Percentiles rank a stretch among this genome's conserved stretches.
These are phyloP conservation scores for Lepus townsendii DNA, from an alignment of 2,797 vertebrate species.

Conservation along the genomic window DNA sequence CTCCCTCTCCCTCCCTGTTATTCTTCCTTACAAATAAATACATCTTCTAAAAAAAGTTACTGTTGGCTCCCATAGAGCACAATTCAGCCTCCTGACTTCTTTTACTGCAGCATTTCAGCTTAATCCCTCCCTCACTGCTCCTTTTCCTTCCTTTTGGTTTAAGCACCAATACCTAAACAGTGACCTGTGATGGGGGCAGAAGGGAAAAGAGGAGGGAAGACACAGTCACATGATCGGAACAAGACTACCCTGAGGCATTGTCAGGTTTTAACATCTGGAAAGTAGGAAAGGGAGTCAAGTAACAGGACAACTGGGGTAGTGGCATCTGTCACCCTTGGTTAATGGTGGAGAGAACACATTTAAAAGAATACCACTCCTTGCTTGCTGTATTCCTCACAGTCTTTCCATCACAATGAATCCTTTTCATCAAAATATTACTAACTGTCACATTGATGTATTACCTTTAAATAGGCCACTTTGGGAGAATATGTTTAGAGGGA, in stretches of 20 bases:
- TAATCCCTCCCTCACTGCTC: background rate
- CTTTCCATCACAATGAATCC: conserved; percentile 2
- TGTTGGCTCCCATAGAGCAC: background rate
- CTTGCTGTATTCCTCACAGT: background rate
- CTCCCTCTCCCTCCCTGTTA: too few relatives aligned
- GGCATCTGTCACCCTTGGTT: background rate
- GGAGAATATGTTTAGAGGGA: background rate
- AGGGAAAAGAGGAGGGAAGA: too few relatives aligned
- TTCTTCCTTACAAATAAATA: too few relatives aligned
- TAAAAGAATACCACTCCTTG: background rate
- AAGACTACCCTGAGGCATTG: background rate
- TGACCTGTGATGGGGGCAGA: background rate
- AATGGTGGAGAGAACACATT: background rate
- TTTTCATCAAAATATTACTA: conserved; percentile 56
- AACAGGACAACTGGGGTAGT: background rate
- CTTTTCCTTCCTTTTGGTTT: background rate
- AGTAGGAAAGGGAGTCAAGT: background rate
- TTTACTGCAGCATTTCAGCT: background rate
- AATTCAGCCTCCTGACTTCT: background rate
- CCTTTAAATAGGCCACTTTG: background rate
- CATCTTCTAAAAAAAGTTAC: too few relatives aligned
- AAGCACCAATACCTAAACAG: background rate
- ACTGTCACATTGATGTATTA: background rate
- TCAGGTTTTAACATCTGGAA: background rate
- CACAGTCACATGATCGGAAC: background rate